phyloP scores from a whole-genome alignment of 2,113 vertebrate species.

The Crotalus horridus region DNA sequence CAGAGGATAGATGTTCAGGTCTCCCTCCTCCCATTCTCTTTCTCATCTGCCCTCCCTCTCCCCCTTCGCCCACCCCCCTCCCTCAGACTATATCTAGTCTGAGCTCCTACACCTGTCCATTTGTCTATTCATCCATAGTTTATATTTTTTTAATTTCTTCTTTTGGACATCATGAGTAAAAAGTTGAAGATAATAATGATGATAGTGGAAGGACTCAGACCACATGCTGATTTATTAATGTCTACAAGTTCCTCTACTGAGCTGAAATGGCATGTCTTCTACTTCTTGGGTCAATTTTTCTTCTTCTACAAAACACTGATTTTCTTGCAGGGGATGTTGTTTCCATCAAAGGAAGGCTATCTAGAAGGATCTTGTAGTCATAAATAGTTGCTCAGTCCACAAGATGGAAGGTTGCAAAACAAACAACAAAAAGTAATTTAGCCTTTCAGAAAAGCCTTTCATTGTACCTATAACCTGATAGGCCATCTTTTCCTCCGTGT shows the following conservation, averaged over 20 bases:
- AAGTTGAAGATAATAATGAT: background rate
- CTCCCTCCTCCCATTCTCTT: background rate
- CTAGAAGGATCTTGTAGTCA: background rate
- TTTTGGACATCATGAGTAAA: background rate
- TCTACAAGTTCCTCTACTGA: background rate
- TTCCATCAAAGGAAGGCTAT: background rate
- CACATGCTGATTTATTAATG: background rate
- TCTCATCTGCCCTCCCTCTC: background rate
- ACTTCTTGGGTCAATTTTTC: background rate
- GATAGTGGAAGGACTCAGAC: background rate
- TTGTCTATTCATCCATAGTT: background rate
- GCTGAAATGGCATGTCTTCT: background rate
- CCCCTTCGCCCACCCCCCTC: background rate
- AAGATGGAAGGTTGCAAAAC: background rate
- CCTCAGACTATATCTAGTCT: background rate
- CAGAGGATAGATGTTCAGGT: background rate
- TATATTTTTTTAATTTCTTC: background rate
- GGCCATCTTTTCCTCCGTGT: background rate
- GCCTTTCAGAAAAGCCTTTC: background rate
- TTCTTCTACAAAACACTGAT: background rate
- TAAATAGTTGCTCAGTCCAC: background rate
- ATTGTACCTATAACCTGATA: background rate
- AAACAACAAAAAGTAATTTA: accelerated
- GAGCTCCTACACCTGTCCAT: background rate
- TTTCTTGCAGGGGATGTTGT: background rate